Evolutionary conservation across 1,140 invertebrate species (phyloP), one percentile per base, ranked within the genome.

Genomic region (Dinoponera quadriceps): DNA sequence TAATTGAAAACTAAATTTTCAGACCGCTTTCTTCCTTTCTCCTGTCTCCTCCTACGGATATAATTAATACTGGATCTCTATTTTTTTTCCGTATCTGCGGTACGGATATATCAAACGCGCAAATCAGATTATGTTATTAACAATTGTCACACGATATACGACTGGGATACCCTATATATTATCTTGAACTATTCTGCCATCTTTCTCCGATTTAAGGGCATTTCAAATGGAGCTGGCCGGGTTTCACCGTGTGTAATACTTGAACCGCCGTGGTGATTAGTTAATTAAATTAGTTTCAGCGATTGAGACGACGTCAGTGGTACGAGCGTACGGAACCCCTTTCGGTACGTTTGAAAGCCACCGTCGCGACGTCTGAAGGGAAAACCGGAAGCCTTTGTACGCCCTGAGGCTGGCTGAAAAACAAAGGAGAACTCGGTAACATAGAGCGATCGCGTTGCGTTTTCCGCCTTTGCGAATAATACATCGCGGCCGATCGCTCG

Each of bases 201-300:
- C n/a, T 78, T 78, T 38, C 55, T 73, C 38, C 48, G n/a, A 62
- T 0, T 62, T 62, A 48, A 51, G n/a, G 22, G 27, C 57, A 20
- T 60, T 82, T 82, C 44, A 38, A 82, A 62, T 62, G 69, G 74
- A 62, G 20, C 20, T 62, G 20, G 66, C 2, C 49, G 7, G 27
- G 57, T 82, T 73, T 62, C 78, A 27, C 22, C 20, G 20, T 27
- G 38, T 44, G 78, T 82, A 73, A 72, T 82, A 73, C 69, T n/a
- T 57, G 75, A 80, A 80, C 75, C 33, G 2, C 3, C 22, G 1
- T 27, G 38, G 83, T 83, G 80, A 75, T 88, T 88, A 88, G 62
- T 88, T 88, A 88, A 88, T 88, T 85, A 83, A 87, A 77, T 78
- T 66, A 68, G 63, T 51, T 63, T 75, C 59, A 66, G 38, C 27